These are phyloP conservation scores for Ceyx margarethae DNA, from an alignment of 2,113 vertebrate species.

Conservation along the genomic window DNA sequence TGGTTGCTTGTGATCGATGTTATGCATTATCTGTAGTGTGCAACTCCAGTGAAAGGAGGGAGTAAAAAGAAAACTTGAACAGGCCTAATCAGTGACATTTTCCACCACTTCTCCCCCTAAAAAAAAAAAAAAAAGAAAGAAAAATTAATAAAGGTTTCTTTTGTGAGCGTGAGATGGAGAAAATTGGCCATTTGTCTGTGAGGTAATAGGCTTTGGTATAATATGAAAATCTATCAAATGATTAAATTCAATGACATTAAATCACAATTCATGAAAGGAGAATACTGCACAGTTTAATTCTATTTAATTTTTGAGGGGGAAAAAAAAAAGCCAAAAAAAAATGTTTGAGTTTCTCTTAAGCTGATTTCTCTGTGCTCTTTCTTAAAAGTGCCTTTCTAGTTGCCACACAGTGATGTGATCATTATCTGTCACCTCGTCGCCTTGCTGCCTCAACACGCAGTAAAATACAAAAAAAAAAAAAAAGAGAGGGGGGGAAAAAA, in stretches of 20 bases:
- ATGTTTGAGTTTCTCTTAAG: slow-evolving; percentile 76
- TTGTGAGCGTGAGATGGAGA: slow-evolving; percentile 55
- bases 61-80: not conserved
- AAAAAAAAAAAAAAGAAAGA: not conserved
- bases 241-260: slow-evolving; percentile 70
- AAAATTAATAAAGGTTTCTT: slow-evolving; percentile 54
- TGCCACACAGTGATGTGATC: slow-evolving; percentile 77
- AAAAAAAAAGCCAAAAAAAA: slow-evolving; percentile 19
- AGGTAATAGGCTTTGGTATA: slow-evolving; percentile 69
- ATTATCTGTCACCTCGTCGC: slow-evolving; percentile 78
- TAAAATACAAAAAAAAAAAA: slow-evolving; percentile 70
- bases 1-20: not conserved
- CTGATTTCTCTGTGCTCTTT: slow-evolving; percentile 75
- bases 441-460: slow-evolving; percentile 74
- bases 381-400: slow-evolving; percentile 82
- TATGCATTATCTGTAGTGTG: not conserved
- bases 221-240: slow-evolving; percentile 71
- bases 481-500: not conserved
- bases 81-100: slow-evolving; percentile 5
- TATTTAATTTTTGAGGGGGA: slow-evolving; percentile 72
- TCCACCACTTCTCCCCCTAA: not conserved
- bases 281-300: slow-evolving; percentile 73
- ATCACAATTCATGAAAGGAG: slow-evolving; percentile 66
- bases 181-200: slow-evolving; percentile 77
- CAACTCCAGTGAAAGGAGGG: not conserved